Evolutionary conservation across 64 coral and sea anemone species (phyloP), one percentile per base, ranked within the genome.

Genomic region (Dendrophyllia cribrosa): DNA sequence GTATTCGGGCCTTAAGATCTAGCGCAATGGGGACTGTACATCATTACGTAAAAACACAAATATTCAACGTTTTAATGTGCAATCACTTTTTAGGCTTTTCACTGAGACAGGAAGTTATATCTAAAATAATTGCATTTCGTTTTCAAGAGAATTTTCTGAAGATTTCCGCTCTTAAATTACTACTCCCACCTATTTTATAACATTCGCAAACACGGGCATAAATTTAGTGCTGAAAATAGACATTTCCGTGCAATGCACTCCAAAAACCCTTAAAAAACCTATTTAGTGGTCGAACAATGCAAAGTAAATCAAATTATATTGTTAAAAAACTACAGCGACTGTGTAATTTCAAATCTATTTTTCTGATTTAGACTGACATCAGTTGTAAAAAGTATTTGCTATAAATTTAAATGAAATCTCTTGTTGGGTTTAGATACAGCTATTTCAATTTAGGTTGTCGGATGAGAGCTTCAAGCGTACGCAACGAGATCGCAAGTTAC

Each of bases 101-200:
- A 82, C 24, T 44, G 3, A 46, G 24, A 62, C 78, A 82, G 78
- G 59, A 64, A 46, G 25, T 43, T 82, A 2, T 45, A 43, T 3
- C 70, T 4, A 20, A 64, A 64, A 82, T 65, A 82, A 64, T 44
- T 82, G 16, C 59, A 63, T 64, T 63, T 60, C 24, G 14, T 82
- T 64, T 82, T 14, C 59, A 82, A 82, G 58, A 51, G 20, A 55
- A 15, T 78, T 25, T 25, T 58, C 11, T 47, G 14, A 44, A 74
- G 61, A 15, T 47, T 47, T 47, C 43, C 71, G 71, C 71, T 19
- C 51, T 55, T 58, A 58, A 58, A 59, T 51, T 20, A n/a, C 19
- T 21, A 9, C 17, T n/a, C 52, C 11, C 9, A 59, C 17, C 46
- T 48, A 76, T 46, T 74, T 74, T 74, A 46, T 46, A 46, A 14